Conservation (phyloP, 2,797 vertebrate genomes). For the Pteronotus mesoamericanus region DNA sequence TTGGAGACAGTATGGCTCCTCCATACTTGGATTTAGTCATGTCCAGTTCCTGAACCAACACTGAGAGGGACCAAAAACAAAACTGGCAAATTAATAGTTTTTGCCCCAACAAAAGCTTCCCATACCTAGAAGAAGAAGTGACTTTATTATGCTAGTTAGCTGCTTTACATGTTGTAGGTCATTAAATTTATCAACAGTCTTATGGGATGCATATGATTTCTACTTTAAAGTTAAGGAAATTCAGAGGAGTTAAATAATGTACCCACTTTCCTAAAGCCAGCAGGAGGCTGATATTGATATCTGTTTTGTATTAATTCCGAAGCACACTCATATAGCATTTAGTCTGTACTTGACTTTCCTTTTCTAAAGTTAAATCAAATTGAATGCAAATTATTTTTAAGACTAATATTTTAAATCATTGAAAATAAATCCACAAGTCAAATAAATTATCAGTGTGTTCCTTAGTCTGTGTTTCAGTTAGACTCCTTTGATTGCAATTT, state of each 20-base stretch:
- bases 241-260: background rate
- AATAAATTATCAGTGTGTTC: slow-evolving; percentile 29
- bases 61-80: background rate
- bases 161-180: background rate
- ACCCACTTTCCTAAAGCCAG: background rate
- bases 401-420: slow-evolving; percentile 30
- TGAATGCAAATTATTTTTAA: background rate
- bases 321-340: background rate
- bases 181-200: background rate
- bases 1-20: background rate
- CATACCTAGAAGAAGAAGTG: background rate
- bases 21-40: background rate
- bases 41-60: background rate
- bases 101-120: background rate
- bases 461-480: slow-evolving; percentile 4
- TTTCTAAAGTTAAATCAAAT: background rate
- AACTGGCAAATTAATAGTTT: background rate
- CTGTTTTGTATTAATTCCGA: background rate
- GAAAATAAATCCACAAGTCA: slow-evolving; percentile 18
- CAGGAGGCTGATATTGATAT: background rate
- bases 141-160: background rate
- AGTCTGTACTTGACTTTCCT: background rate
- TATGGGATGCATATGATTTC: background rate
- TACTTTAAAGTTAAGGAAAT: slow-evolving; percentile 23
- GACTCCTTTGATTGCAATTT: slow-evolving; percentile 27